A percentile compares a stretch with the other conserved stretches of the same genome.
These are phyloP conservation scores for Barbus barbus DNA, from an alignment of 2,113 vertebrate genomes.

Conservation along the genomic window DNA sequence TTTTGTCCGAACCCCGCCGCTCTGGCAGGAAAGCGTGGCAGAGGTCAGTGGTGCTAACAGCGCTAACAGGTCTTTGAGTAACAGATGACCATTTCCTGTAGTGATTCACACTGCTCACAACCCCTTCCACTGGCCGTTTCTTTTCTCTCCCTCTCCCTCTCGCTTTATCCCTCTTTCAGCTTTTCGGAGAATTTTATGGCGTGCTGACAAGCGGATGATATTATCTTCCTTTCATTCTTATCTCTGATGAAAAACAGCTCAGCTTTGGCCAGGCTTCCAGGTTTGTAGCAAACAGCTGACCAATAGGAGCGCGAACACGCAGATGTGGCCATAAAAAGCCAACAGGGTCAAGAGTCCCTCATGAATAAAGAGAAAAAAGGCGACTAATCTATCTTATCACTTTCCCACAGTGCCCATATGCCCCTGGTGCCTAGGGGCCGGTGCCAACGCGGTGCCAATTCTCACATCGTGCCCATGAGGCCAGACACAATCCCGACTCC, in stretches of 20 bases:
- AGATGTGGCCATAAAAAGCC: constrained; percentile 62
- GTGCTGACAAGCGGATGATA: constrained; percentile 52
- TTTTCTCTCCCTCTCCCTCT: constrained; percentile 26
- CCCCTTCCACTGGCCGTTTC: constrained; percentile 12
- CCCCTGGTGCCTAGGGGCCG: constrained; percentile 25
- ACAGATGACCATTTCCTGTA: constrained; percentile 59
- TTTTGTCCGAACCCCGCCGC: constrained; percentile 33
- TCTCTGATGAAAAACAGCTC: constrained; percentile 53
- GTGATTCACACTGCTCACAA: constrained; percentile 47
- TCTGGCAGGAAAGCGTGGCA: constrained; percentile 48
- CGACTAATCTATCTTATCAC: constrained; percentile 65
- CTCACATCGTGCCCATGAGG: constrained; percentile 23
- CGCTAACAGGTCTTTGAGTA: constrained; percentile 50
- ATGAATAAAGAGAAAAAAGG: constrained; percentile 48
- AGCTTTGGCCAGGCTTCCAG: constrained; percentile 34
- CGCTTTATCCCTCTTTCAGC: constrained; percentile 34
- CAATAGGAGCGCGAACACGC: constrained; percentile 56
- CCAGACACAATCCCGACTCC: constrained; percentile 31
- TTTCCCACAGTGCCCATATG: constrained; percentile 59
- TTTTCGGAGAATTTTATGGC: constrained; percentile 47
- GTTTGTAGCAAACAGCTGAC: constrained; percentile 50
- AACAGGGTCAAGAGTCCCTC: constrained; percentile 57
- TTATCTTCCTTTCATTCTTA: constrained; percentile 55
- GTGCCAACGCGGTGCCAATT: constrained; percentile 42
- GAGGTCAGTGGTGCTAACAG: constrained; percentile 44